phyloP scores from a whole-genome alignment of 37 sponge, comb jelly and placozoan genomes.

The Chondrilla cf. caribensis region DNA sequence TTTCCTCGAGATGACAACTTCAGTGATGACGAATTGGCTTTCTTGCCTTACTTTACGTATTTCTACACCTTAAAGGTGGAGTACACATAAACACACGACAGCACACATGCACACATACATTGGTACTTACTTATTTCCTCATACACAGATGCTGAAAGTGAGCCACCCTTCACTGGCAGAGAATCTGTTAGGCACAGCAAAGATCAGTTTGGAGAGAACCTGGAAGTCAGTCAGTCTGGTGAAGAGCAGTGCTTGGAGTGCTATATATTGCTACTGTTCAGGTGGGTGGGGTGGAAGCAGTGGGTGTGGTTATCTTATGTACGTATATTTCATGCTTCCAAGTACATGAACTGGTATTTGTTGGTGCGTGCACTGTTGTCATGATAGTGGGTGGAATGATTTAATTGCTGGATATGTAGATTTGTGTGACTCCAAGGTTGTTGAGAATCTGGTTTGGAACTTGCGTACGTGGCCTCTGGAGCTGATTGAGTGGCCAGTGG shows the following conservation, averaged over 20 bases:
- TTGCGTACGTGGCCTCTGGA: slow-evolving; percentile 80
- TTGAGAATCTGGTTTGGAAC: slow-evolving; percentile 71
- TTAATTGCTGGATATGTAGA: too few relatives aligned
- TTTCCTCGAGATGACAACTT: slow-evolving; percentile 75
- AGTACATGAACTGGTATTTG: too few relatives aligned
- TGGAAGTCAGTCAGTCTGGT: slow-evolving; percentile 44
- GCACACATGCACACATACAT: neutral
- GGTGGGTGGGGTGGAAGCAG: slow-evolving; percentile 24
- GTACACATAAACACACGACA: neutral
- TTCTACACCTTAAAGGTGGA: slow-evolving; percentile 61
- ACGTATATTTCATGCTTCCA: neutral
- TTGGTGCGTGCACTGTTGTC: too few relatives aligned
- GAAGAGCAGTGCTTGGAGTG: slow-evolving; percentile 70
- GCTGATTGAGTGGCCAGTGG: slow-evolving; percentile 60
- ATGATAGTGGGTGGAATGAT: too few relatives aligned
- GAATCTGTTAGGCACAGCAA: neutral
- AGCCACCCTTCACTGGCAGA: neutral
- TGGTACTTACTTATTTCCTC: too few relatives aligned
- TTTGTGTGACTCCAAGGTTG: slow-evolving; percentile 10
- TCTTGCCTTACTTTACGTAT: slow-evolving; percentile 76
- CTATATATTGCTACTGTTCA: slow-evolving; percentile 52
- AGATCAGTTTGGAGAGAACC: slow-evolving; percentile 48
- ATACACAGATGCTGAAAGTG: neutral
- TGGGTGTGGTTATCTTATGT: neutral
- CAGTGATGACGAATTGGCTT: slow-evolving; percentile 80